Percentiles rank a stretch among this genome's conserved stretches.
Evolutionary conservation across 2,888 invertebrate genomes (phyloP).

Genomic region (Entomobrya proxima): DNA sequence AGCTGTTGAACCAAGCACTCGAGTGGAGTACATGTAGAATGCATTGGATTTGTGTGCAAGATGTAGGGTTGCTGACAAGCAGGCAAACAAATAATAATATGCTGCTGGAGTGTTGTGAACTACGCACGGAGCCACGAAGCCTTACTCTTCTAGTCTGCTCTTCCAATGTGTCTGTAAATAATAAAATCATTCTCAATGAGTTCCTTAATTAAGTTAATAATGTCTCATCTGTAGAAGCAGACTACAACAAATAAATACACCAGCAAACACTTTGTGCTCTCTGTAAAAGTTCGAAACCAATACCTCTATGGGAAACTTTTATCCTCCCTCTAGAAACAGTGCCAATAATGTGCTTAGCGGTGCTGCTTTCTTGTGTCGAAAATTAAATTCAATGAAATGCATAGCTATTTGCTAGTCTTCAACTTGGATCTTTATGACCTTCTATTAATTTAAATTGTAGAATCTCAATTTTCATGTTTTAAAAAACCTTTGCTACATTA

Average conservation of each 20-base stretch:
- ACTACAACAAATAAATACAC: neutral
- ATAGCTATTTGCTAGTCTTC: too few species aligned
- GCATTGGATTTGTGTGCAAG: neutral
- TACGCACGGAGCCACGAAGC: too few species aligned
- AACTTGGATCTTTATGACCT: too few species aligned
- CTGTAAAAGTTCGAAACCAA: slow-evolving; percentile 17
- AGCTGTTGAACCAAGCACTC: slow-evolving; percentile 9
- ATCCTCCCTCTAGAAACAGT: too few species aligned
- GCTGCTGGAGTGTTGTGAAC: slow-evolving; percentile 13
- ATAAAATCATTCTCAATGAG: slow-evolving; percentile 62
- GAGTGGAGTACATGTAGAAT: neutral
- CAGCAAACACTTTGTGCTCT: neutral
- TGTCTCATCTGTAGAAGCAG: slow-evolving; percentile 49
- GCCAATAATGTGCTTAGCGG: too few species aligned
- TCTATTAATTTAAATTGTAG: too few species aligned
- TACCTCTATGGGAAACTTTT: too few species aligned
- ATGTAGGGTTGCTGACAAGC: neutral
- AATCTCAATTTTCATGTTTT: too few species aligned
- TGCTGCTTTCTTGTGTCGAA: too few species aligned
- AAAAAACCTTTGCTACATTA: too few species aligned
- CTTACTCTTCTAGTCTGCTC: slow-evolving; percentile 20
- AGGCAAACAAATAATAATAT: slow-evolving; percentile 4
- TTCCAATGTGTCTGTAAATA: slow-evolving; percentile 28
- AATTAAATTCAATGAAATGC: too few species aligned
- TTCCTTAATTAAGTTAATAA: slow-evolving; percentile 66